These are phyloP conservation scores for Ariolimax columbianus DNA, from an alignment of 2,888 invertebrate species.

Conservation along the genomic window DNA sequence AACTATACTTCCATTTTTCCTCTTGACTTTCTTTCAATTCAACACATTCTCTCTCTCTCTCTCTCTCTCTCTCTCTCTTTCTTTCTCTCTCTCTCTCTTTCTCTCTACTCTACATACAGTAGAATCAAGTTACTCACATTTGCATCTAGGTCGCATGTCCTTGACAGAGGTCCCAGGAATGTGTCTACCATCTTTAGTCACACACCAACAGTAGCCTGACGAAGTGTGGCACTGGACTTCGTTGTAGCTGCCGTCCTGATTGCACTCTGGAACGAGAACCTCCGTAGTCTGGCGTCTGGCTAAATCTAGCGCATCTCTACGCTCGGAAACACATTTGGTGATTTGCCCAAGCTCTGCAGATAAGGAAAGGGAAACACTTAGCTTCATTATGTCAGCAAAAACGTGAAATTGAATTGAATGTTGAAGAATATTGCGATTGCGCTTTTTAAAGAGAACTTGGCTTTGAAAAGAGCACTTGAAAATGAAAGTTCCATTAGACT, in stretches of 20 bases:
- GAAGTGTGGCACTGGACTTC: slow-evolving; percentile 90
- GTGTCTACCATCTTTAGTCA: slow-evolving; percentile 89
- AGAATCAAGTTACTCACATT: slow-evolving; percentile 57
- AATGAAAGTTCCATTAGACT: too few species aligned
- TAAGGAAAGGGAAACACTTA: neutral
- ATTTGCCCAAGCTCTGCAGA: neutral
- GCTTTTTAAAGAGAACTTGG: too few species aligned
- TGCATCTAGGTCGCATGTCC: slow-evolving; percentile 82
- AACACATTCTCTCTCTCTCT: too few species aligned
- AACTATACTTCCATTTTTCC: too few species aligned
- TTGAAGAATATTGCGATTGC: too few species aligned
- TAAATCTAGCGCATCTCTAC: slow-evolving; percentile 55
- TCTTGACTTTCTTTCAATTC: too few species aligned
- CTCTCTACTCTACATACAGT: neutral
- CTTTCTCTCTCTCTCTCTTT: too few species aligned
- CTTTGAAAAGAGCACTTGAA: too few species aligned
- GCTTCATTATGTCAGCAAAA: too few species aligned
- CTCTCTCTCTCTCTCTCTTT: too few species aligned
- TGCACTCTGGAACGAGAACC: slow-evolving; percentile 89
- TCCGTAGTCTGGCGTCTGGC: slow-evolving; percentile 73
- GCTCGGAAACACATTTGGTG: slow-evolving; percentile 53
- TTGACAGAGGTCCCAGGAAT: slow-evolving; percentile 88
- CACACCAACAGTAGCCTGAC: slow-evolving; percentile 92
- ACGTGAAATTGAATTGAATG: too few species aligned
- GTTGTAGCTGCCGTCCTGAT: slow-evolving; percentile 88